Base-by-base conservation (phyloP, 1,140 invertebrate species). In the Drosophila pseudoobscura region DNA sequence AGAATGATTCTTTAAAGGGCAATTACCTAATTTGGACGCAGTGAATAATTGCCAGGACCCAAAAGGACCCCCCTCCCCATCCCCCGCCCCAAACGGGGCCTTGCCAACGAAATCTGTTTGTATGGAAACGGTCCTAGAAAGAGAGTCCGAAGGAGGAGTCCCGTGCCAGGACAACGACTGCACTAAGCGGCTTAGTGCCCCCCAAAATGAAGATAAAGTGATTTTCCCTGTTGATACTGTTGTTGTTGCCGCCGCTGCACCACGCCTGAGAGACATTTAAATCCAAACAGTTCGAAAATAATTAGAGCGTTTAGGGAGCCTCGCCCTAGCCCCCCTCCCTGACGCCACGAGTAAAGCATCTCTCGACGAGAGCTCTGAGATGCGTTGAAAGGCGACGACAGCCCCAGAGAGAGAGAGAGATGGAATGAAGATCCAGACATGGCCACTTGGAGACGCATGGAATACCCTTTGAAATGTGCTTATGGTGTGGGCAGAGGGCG, bases 1-100 rank as follows among this genome's bases (percentile, higher is more conserved):
- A 79, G 84, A 78, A 79, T 76, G 83, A 89, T 89, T 89, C 83
- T 88, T 88, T 89, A 88, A 88, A 89, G 84, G 83, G 78, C 83
- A 88, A 88, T 88, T 88, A 89, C 79, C 83, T 89, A 88, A 83
- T 88, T 88, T 88, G 75, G 68, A 79, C 75, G 83, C 83, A 89
- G 77, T 88, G 83, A 88, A 88, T 88, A 88, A 88, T 88, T 88
- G 72, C 84, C 39, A 22, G 52, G 55, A 61, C 66, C 55, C 17
- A 52, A 26, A 49, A 46, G 49, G 15, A 15, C 15, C 59, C 54
- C 52, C 39, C 26, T 35, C 35, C 2, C 24, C 24, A 0, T 5
- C 4, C 24, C 3, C 24, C 24, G 0, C 24, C 5, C 24, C 35
- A 39, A 39, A 39, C 5, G 13, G 35, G 13, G 35, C 35, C 11